Conservation (phyloP, 1,140 invertebrate genomes). For the Saccostrea echinata region DNA sequence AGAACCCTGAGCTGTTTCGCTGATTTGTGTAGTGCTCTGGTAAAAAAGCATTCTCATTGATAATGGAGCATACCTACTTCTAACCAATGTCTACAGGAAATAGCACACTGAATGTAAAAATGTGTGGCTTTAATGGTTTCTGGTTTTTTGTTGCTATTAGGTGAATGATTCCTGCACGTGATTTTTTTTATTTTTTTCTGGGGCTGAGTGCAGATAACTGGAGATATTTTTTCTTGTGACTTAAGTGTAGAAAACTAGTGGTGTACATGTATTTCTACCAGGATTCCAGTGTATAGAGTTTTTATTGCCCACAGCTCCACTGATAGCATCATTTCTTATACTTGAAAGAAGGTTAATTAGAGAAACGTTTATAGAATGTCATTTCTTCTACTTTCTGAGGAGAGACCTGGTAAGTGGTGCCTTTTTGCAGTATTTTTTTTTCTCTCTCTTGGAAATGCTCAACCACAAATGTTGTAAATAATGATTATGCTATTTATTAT, state of each 20-base stretch:
- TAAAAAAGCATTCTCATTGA: conserved; percentile 30
- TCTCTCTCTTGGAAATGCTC: background rate
- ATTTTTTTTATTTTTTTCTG: conserved; percentile 27
- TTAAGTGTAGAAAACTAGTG: conserved; percentile 3
- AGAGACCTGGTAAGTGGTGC: background rate
- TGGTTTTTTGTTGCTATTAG: conserved; percentile 37
- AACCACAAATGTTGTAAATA: background rate
- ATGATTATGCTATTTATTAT: background rate
- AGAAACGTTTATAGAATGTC: conserved; percentile 17
- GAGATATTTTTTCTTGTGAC: conserved; percentile 15
- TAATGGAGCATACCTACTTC: conserved; percentile 38
- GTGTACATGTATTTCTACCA: background rate
- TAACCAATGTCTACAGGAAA: conserved; percentile 36
- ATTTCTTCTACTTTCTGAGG: background rate
- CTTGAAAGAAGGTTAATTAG: conserved; percentile 35
- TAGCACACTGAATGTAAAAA: conserved; percentile 24
- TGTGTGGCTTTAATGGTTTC: conserved; percentile 36
- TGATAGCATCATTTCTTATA: background rate
- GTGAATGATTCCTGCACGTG: conserved; percentile 33
- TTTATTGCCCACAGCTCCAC: background rate
- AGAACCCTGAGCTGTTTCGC: conserved; percentile 6
- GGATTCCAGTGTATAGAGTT: conserved; percentile 25
- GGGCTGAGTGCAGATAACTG: conserved; percentile 32
- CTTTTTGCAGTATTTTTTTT: background rate
- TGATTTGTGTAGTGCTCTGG: conserved; percentile 38